Conservation (phyloP, 2,797 vertebrate genomes). For the Chelonia mydas region DNA sequence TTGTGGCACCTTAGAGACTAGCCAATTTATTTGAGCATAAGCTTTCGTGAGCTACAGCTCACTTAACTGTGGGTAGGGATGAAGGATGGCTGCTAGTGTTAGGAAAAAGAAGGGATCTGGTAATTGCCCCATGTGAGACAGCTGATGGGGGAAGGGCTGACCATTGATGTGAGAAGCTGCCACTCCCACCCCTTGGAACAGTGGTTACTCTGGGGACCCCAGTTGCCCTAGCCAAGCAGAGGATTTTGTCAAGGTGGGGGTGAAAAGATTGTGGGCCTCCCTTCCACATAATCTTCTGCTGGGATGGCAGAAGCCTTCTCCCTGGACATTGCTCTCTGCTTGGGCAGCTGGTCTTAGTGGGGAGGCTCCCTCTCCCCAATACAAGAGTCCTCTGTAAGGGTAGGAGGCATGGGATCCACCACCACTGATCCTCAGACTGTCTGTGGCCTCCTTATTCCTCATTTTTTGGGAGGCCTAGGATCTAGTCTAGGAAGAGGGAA, state of each 20-base stretch:
- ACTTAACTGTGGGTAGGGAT: not conserved
- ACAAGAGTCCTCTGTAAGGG: not conserved
- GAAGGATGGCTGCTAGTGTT: not conserved
- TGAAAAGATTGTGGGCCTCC: not conserved
- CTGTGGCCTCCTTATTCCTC: accelerated
- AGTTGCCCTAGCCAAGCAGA: not conserved
- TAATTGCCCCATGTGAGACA: not conserved
- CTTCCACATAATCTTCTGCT: not conserved
- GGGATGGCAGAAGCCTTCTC: not conserved
- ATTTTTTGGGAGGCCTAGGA: too few species aligned
- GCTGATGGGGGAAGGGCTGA: not conserved
- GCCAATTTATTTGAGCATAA: too few species aligned
- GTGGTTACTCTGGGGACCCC: not conserved
- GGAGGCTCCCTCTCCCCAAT: not conserved
- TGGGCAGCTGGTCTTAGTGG: not conserved
- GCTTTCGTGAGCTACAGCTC: too few species aligned
- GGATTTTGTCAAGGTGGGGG: not conserved
- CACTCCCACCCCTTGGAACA: not conserved
- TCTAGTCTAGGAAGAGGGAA: not conserved
- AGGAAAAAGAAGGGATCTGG: not conserved
- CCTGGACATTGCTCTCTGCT: not conserved
- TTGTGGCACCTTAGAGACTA: too few species aligned
- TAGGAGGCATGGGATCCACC: not conserved
- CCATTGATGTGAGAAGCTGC: not conserved
- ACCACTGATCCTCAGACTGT: accelerated